Evolutionary conservation across 2,797 vertebrate species (phyloP), one percentile per base, ranked within the genome.

Genomic region (Notolepis coatsorum): DNA sequence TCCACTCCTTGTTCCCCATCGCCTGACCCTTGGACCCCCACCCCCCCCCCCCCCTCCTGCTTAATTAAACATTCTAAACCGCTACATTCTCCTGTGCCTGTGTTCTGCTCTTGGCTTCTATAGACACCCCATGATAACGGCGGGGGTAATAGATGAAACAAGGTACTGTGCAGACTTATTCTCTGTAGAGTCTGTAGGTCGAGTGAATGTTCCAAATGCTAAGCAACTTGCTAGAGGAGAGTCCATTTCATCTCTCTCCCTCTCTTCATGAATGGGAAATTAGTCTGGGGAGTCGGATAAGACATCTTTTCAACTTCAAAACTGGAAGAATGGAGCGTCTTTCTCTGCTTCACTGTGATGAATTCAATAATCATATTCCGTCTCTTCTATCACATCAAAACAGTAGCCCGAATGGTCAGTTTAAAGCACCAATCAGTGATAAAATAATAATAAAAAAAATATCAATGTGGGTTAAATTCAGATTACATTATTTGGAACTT

Each of bases 231-330:
- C 39, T 21, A 50, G 35, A 35, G 28, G 49, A 24, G 66, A 41
- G 67, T 38, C 38, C 1, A 0, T 25, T 50, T 63, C 37, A 46
- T 25, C 49, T 28, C 23, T 41, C 38, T 18, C 9, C 30, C 50
- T 39, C 21, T 54, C 52, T 5, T n/a, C 60, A 23, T 77, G 65
- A 79, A 73, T 71, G 75, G 64, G 43, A 73, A 71, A 77, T 75
- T 27, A 67, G 57, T 39, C 0, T 0, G 0, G 21, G 28, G 38
- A 64, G 23, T 58, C 23, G 18, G 41, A 37, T 24, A 64, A 38
- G 7, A 27, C 2, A 57, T 38, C 10, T n/a, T 43, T 64, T 66
- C 61, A 56, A 27, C 51, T 48, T 15, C 37, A 2, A 48, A 28
- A 77, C 60, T 21, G 57, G 17, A 65, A 49, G 72, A 75, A 61